Evolutionary conservation across 2,888 invertebrate species (phyloP).

Genomic region (Eupithecia exiguata): DNA sequence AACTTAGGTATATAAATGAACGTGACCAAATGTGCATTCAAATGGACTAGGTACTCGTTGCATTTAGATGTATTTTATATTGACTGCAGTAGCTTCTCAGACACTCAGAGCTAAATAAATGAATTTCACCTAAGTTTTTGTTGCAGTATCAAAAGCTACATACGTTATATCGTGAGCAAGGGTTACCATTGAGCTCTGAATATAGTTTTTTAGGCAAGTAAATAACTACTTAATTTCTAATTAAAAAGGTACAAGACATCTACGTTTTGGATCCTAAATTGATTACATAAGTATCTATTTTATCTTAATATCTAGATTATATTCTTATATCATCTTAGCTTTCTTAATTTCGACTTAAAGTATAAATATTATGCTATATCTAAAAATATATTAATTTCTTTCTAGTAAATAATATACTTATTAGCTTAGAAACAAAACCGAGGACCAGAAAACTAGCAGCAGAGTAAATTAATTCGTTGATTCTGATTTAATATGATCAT

Average conservation of each 20-base stretch:
- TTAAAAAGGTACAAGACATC: not conserved
- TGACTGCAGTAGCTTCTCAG: too few relatives aligned
- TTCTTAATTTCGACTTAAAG: not conserved
- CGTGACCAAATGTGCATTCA: too few relatives aligned
- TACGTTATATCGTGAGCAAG: constrained; percentile 58
- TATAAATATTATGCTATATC: not conserved
- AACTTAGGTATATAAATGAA: too few relatives aligned
- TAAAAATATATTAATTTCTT: constrained; percentile 1
- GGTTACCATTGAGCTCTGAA: constrained; percentile 64
- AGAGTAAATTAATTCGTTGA: not conserved
- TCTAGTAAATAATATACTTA: not conserved
- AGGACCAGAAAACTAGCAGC: not conserved
- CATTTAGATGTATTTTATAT: too few relatives aligned
- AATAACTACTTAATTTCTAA: not conserved
- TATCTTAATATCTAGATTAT: not conserved
- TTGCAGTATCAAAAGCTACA: constrained; percentile 57
- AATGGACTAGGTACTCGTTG: too few relatives aligned
- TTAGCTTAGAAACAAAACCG: not conserved
- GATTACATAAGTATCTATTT: not conserved
- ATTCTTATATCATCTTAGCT: not conserved
- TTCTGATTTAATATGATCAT: not conserved
- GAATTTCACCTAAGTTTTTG: not conserved
- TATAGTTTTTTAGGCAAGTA: not conserved
- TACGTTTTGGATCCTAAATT: not conserved
- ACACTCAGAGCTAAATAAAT: not conserved